These are phyloP conservation scores for Belonocnema kinseyi DNA, from an alignment of 1,140 invertebrate genomes.

Conservation along the genomic window DNA sequence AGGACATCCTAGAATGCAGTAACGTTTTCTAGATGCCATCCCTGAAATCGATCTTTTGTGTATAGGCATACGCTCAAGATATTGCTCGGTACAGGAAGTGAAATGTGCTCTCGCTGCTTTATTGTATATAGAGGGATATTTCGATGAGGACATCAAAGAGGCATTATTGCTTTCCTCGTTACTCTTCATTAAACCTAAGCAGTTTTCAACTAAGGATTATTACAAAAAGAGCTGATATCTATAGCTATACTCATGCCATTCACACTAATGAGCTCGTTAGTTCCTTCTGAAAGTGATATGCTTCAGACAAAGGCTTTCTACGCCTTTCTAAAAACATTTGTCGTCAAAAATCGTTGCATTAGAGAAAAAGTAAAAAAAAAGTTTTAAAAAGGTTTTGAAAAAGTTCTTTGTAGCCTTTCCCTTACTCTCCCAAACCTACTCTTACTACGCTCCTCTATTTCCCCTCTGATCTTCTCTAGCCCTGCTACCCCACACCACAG, in stretches of 20 bases:
- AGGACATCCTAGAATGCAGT: no score
- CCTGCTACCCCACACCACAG: no score
- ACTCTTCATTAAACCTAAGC: slow-evolving; percentile 9
- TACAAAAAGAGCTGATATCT: background rate
- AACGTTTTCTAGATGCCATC: background rate
- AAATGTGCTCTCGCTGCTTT: background rate
- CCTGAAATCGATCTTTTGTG: background rate
- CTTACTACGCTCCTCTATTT: no score
- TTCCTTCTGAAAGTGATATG: background rate
- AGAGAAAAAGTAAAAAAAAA: no score
- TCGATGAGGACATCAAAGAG: slow-evolving; percentile 9
- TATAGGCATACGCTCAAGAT: slow-evolving; percentile 4
- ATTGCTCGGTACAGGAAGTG: slow-evolving; percentile 3
- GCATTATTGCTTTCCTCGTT: slow-evolving; percentile 16
- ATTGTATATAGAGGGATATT: background rate
- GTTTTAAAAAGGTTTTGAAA: no score
- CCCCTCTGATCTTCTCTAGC: no score
- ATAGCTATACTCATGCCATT: background rate
- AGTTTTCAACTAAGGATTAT: background rate
- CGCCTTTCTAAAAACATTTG: no score
- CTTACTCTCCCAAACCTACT: no score
- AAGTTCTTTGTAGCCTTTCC: no score
- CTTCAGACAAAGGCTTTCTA: no score
- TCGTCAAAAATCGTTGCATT: no score
- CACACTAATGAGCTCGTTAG: background rate